Conservation (phyloP, 2,888 invertebrate species). For the Xestia c-nigrum region DNA sequence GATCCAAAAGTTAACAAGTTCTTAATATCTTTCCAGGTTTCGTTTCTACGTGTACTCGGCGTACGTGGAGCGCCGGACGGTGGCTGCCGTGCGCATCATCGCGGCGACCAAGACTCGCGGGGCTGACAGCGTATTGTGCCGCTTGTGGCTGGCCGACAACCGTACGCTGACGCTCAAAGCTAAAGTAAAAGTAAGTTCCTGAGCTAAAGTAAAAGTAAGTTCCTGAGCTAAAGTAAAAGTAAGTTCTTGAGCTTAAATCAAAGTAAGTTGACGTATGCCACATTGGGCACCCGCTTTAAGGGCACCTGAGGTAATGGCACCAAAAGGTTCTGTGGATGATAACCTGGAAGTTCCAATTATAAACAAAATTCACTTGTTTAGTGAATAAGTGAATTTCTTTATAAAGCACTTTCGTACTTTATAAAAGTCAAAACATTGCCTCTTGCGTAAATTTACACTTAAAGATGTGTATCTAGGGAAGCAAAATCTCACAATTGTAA, state of each 20-base stretch:
- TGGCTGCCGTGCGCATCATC: constrained; percentile 94
- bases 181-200: constrained; percentile 91
- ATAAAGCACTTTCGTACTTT: neutral
- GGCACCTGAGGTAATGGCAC: too few relatives aligned
- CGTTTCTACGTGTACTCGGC: constrained; percentile 98
- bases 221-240: too few relatives aligned
- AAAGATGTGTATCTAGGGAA: neutral
- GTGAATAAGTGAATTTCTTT: too few relatives aligned
- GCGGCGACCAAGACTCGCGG: constrained; percentile 97
- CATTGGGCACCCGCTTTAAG: too few relatives aligned
- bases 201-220: too few relatives aligned
- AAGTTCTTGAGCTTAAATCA: too few relatives aligned
- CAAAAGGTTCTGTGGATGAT: neutral
- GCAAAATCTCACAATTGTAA: neutral
- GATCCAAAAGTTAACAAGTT: neutral
- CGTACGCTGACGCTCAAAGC: constrained; percentile 93
- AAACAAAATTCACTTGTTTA: neutral
- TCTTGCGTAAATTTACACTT: neutral
- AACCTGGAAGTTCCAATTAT: neutral
- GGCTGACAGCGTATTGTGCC: constrained; percentile 95
- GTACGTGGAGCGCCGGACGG: constrained; percentile 94
- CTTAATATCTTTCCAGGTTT: constrained; percentile 90
- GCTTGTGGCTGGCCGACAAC: constrained; percentile 93
- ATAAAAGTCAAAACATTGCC: neutral
- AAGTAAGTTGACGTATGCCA: too few relatives aligned